Evolutionary conservation across 2,888 invertebrate genomes (phyloP).

Genomic region (Pheosia tremula): DNA sequence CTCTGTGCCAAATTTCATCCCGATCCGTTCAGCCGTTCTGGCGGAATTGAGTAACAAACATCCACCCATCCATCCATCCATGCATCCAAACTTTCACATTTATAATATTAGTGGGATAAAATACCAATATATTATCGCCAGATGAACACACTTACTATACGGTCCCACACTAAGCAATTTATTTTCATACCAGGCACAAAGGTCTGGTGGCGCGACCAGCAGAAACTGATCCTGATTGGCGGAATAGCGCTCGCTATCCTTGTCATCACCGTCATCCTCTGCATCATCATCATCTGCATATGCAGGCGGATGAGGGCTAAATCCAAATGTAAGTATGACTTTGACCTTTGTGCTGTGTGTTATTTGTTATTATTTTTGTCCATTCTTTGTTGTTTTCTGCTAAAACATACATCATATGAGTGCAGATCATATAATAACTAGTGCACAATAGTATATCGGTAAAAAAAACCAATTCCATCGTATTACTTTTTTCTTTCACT

Average conservation of each 20-base stretch:
- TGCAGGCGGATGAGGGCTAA: conserved; percentile 92
- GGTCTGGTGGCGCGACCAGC: conserved; percentile 93
- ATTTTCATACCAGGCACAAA: conserved; percentile 85
- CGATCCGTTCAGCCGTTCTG: too few relatives aligned
- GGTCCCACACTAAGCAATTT: neutral
- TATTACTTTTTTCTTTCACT: too few relatives aligned
- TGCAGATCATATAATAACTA: neutral
- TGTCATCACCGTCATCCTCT: conserved; percentile 88
- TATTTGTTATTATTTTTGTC: conserved; percentile 12
- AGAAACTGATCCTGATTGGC: conserved; percentile 89
- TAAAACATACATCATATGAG: neutral
- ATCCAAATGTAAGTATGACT: conserved; percentile 89
- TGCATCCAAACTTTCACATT: too few relatives aligned
- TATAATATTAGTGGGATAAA: too few relatives aligned
- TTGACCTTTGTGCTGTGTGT: conserved; percentile 7
- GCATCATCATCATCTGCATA: conserved; percentile 93
- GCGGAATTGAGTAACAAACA: too few relatives aligned
- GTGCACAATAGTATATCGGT: too few relatives aligned
- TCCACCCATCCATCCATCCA: too few relatives aligned
- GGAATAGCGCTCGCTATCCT: conserved; percentile 80
- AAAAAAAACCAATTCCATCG: too few relatives aligned
- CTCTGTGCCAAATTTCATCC: too few relatives aligned
- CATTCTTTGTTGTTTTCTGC: conserved; percentile 8
- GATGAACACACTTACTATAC: too few relatives aligned
- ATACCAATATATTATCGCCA: too few relatives aligned